Conservation (phyloP, 2,113 vertebrate genomes). For the Trochalopteron elliotii region DNA sequence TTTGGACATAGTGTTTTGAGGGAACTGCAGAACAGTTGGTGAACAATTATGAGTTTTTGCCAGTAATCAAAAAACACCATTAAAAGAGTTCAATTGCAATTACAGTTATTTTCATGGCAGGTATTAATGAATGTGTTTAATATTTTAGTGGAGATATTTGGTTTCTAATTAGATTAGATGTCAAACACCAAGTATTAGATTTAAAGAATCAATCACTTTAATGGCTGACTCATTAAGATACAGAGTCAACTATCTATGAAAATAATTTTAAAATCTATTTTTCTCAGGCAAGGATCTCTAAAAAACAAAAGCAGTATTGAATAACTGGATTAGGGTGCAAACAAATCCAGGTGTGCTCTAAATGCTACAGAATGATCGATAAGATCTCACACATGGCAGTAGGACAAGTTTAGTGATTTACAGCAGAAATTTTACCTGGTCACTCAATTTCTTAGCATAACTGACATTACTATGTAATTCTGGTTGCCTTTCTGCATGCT, state of each 20-base stretch:
- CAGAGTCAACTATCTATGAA: neutral
- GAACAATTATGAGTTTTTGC: neutral
- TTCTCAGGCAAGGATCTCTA: neutral
- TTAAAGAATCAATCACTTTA: neutral
- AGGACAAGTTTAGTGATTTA: neutral
- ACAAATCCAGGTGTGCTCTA: neutral
- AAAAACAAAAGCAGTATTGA: neutral
- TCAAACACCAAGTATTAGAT: neutral
- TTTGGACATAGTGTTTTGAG: neutral
- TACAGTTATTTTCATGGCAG: neutral
- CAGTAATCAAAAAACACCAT: neutral
- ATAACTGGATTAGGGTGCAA: neutral
- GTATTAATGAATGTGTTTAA: conserved; percentile 4
- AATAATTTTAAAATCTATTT: neutral
- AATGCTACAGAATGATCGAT: neutral
- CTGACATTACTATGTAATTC: neutral
- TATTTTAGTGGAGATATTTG: neutral
- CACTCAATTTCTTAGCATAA: neutral
- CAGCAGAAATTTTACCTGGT: neutral
- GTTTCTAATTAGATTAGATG: neutral
- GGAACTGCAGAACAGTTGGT: neutral
- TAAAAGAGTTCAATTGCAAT: neutral
- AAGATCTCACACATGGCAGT: neutral
- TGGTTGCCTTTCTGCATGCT: neutral
- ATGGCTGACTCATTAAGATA: neutral